Evolutionary conservation across 1,140 invertebrate genomes (phyloP), one percentile per base, ranked within the genome.

Genomic region (Drosophila orosa): DNA sequence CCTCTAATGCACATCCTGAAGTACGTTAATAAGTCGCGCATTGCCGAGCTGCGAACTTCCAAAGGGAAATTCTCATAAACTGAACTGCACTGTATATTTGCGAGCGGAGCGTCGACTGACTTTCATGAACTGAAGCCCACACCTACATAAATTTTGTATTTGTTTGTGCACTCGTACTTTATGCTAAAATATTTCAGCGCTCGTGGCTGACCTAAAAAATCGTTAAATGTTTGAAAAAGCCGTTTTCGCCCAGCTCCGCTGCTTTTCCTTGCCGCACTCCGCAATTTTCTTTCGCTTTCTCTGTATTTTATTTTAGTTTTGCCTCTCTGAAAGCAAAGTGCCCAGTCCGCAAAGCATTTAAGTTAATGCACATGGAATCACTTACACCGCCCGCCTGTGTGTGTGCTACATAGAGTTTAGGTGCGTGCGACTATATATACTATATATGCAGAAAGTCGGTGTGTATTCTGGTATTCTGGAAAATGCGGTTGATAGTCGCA

Each of bases 341-440:
- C 83, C 83, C 76, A 89, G 77, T 61, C 83, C 83, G 86, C 83
- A 87, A 83, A 87, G 83, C 83, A 87, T 87, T 87, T 87, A 89
- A 87, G 63, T 87, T 87, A 83, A 87, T 87, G 83, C 84, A 87
- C 79, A 82, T 79, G 84, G 80, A 54, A 69, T 72, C 68, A 58
- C 69, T 74, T 58, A 63, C 40, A 61, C 42, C 19, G n/a, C 42
- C 47, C n/a, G 17, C 13, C 29, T 39, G 33, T 33, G 29, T 39
- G 24, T 50, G 37, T 73, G 29, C 39, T 62, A 57, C 50, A 72
- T 61, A 58, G 61, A 50, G 59, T 56, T 65, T 65, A 79, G 73
- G 69, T 80, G 74, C 67, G 77, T 73, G 15, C 25, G 15, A 17
- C 17, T 50, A 56, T 33, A 22, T 37, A 60, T 74, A 62, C 25